These are phyloP conservation scores for Thysanoteuthis rhombus DNA, from an alignment of 2,888 invertebrate species.

Conservation along the genomic window DNA sequence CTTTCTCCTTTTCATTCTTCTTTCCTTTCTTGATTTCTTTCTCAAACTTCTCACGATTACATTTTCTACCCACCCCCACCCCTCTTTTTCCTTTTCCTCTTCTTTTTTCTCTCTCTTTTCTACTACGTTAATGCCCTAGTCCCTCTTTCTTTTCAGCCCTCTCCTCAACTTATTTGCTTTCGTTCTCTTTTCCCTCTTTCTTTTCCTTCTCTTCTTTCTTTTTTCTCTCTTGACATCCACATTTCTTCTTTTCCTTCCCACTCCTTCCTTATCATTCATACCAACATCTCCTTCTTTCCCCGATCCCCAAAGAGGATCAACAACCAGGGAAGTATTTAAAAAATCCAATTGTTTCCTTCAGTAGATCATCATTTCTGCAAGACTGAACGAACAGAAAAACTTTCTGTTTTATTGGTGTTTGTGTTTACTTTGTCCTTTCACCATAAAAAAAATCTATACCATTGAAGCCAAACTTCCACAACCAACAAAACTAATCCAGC, in stretches of 20 bases:
- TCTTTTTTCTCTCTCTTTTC: too few species aligned
- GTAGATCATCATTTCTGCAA: not conserved
- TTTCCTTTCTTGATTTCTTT: too few species aligned
- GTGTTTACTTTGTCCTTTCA: not conserved
- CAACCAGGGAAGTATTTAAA: not conserved
- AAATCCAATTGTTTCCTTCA: not conserved
- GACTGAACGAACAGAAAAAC: not conserved
- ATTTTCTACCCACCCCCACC: too few species aligned
- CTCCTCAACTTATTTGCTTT: not conserved
- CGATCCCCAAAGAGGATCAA: not conserved
- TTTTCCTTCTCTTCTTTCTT: not conserved
- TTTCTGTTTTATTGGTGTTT: not conserved
- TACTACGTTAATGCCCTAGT: too few species aligned
- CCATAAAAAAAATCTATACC: not conserved
- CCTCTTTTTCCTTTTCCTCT: too few species aligned
- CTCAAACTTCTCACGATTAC: too few species aligned
- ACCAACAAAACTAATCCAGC: too few species aligned
- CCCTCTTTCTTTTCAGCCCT: too few species aligned
- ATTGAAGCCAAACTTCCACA: not conserved
- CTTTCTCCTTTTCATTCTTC: too few species aligned
- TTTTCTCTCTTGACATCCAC: not conserved
- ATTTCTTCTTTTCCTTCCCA: not conserved
- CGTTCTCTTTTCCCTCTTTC: not conserved
- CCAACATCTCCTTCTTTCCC: not conserved
- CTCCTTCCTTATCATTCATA: not conserved